These are phyloP conservation scores for Drosophila nannoptera DNA, from an alignment of 1,140 invertebrate species.

Conservation along the genomic window DNA sequence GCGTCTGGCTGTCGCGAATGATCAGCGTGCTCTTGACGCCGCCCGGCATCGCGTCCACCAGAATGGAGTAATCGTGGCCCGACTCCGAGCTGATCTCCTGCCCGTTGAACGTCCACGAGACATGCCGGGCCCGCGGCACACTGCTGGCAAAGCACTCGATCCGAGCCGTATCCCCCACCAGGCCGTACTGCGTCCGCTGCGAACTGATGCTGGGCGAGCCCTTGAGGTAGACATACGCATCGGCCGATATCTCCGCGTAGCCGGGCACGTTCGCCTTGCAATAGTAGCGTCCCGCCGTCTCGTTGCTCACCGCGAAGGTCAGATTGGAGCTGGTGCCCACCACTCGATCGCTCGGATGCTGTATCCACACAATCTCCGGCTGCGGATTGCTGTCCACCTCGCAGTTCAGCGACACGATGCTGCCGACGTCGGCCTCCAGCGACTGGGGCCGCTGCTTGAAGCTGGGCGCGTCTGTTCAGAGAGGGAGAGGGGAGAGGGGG, in stretches of 20 bases:
- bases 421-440: constrained; percentile 85
- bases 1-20: constrained; percentile 88
- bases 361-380: constrained; percentile 87
- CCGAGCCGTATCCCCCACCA: constrained; percentile 87
- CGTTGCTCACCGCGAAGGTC: constrained; percentile 86
- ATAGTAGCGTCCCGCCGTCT: constrained; percentile 91
- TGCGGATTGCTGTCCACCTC: constrained; percentile 89
- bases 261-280: constrained; percentile 91
- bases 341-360: constrained; percentile 84
- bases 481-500: background rate
- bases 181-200: constrained; percentile 86
- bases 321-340: constrained; percentile 88
- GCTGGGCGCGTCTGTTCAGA: constrained; percentile 80
- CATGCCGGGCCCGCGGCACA: constrained; percentile 90
- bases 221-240: constrained; percentile 91
- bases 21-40: constrained; percentile 89
- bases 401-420: constrained; percentile 85
- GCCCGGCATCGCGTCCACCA: constrained; percentile 82
- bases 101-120: constrained; percentile 91
- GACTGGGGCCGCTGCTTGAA: constrained; percentile 84
- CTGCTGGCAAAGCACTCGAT: constrained; percentile 93
- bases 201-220: constrained; percentile 91
- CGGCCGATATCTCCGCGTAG: constrained; percentile 91
- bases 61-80: constrained; percentile 84
- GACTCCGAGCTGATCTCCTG: constrained; percentile 86